Conservation (phyloP, 2,797 vertebrate species). For the Discoglossus pictus region DNA sequence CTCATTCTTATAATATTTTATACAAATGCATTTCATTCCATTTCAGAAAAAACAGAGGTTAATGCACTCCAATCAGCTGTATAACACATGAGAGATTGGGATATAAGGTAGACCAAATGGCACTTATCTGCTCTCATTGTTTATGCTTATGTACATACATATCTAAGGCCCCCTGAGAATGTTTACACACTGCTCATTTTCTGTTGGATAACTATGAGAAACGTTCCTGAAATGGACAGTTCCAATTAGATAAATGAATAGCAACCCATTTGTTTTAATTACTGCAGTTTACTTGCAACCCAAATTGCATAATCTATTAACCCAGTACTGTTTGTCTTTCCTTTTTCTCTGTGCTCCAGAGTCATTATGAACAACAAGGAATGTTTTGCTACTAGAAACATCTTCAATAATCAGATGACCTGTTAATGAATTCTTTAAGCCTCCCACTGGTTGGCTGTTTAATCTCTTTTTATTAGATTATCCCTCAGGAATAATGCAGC, state of each 20-base stretch:
- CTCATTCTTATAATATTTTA: slow-evolving; percentile 3
- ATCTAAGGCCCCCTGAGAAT: slow-evolving; percentile 46
- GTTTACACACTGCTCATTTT: slow-evolving; percentile 40
- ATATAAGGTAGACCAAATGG: slow-evolving; percentile 37
- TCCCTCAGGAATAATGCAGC: slow-evolving; percentile 37
- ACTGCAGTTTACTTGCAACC: slow-evolving; percentile 28
- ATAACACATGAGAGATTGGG: not conserved
- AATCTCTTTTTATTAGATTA: slow-evolving; percentile 49
- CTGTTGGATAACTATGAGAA: slow-evolving; percentile 38
- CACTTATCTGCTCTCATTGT: slow-evolving; percentile 38
- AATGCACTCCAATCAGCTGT: not conserved
- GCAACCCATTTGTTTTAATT: slow-evolving; percentile 45
- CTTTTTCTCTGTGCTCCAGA: slow-evolving; percentile 2
- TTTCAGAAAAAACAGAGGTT: not conserved
- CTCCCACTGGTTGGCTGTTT: slow-evolving; percentile 51
- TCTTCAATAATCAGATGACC: slow-evolving; percentile 44
- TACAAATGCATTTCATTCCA: not conserved
- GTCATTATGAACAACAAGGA: slow-evolving; percentile 34
- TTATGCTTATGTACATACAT: slow-evolving; percentile 36
- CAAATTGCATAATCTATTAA: slow-evolving; percentile 41
- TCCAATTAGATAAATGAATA: slow-evolving; percentile 45
- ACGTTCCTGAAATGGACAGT: slow-evolving; percentile 26
- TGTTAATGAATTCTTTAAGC: slow-evolving; percentile 47
- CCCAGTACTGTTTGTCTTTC: slow-evolving; percentile 48
- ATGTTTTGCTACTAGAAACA: slow-evolving; percentile 36